Evolutionary conservation across 2,888 invertebrate genomes (phyloP), one percentile per base, ranked within the genome.

Genomic region (Stenchaetothrips biformis): DNA sequence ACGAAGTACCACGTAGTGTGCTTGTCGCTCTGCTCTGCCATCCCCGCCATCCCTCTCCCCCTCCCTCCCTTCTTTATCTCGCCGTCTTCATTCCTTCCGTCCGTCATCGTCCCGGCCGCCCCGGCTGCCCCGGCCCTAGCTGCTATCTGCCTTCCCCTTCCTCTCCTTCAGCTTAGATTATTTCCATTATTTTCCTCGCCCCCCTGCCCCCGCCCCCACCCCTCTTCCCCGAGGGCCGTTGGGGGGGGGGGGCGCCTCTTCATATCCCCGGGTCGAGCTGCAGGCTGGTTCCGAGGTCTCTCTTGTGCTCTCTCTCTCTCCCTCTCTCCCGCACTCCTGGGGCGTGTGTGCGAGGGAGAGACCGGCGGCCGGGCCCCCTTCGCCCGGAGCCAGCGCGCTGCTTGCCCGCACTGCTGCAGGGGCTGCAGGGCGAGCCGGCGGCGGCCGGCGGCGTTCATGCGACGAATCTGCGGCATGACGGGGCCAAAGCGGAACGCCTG

Each of bases 181-280:
- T 74, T 74, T 74, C 67, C 67, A 74, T 74, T 74, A 74, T 74
- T 74, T 74, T 21, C 67, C 67, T 74, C 67, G 67, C 67, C 25
- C 67, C 21, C 67, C 7, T 9, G 62, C 49, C 49, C 49, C 49
- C 49, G 62, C 62, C 67, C 67, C 67, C 21, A 21, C 67, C n/a
- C 21, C 67, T 18, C 67, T 9, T 21, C 67, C 67, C 7, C 21
- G 67, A 25, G 67, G 21, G 67, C 67, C 25, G 67, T 74, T 74
- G 67, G 67, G n/a, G n/a, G n/a, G n/a, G n/a, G n/a, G n/a, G n/a
- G n/a, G 3, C 67, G 21, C 25, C 67, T 21, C 67, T 74, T 25
- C 67, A 74, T 25, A 25, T 74, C 67, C 25, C 25, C 25, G 25
- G 37, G 25, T 25, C 53, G 49, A 49, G 49, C 49, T 49, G 11